Evolutionary conservation across 2,888 invertebrate genomes (phyloP).

Genomic region (Eupithecia exiguata): DNA sequence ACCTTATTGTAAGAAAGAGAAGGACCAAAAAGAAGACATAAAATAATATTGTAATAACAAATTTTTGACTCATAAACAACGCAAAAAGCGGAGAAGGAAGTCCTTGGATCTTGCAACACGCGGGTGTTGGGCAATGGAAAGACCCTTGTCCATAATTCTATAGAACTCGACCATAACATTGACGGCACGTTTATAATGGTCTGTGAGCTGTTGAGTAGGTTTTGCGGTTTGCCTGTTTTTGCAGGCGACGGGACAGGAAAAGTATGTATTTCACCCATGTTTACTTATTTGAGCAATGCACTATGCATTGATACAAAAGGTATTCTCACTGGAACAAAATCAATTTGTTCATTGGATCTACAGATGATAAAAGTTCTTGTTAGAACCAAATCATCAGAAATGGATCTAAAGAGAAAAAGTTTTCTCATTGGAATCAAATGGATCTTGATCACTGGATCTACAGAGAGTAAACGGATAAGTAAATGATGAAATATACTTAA

Average conservation of each 20-base stretch:
- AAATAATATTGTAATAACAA: not conserved
- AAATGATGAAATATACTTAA: too few species aligned
- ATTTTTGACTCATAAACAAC: too few species aligned
- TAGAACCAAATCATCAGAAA: too few species aligned
- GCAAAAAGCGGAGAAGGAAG: not conserved
- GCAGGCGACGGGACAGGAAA: constrained; percentile 49
- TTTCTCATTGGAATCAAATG: too few species aligned
- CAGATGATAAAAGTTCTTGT: too few species aligned
- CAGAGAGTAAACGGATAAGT: too few species aligned
- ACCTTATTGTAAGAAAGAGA: not conserved
- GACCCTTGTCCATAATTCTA: not conserved
- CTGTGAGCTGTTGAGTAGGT: constrained; percentile 13
- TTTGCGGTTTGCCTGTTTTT: constrained; percentile 75
- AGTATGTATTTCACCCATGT: not conserved
- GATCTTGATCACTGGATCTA: too few species aligned
- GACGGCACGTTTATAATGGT: constrained; percentile 20
- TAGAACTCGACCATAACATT: constrained; percentile 12
- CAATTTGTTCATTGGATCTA: too few species aligned
- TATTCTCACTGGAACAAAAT: too few species aligned
- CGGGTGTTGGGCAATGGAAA: not conserved
- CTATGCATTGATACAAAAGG: too few species aligned
- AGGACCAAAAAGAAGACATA: not conserved
- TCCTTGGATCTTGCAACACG: not conserved
- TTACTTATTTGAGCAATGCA: too few species aligned
- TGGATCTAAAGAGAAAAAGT: too few species aligned